A percentile compares a stretch with the other conserved stretches of the same genome.
Conservation (phyloP, 2,113 vertebrate species). For the Odontesthes bonariensis region DNA sequence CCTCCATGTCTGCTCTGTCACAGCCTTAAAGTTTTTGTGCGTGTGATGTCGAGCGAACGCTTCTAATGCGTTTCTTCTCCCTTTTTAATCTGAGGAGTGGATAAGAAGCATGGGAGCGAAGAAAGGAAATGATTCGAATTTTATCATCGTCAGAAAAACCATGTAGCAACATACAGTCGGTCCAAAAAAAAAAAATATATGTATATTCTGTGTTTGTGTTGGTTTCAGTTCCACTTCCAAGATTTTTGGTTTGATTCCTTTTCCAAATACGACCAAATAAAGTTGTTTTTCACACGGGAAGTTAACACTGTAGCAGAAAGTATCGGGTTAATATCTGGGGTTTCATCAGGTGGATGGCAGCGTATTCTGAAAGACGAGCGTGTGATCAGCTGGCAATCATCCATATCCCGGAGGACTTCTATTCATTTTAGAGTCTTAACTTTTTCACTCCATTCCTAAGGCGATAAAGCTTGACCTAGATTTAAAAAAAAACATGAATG, state of each 20-base stretch:
- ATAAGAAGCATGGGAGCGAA: not conserved
- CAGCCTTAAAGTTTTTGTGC: conserved; percentile 5
- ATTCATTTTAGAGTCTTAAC: no score
- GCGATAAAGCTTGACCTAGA: no score
- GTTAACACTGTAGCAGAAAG: not conserved
- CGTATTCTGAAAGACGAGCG: no score
- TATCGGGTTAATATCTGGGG: no score
- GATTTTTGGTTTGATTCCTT: not conserved
- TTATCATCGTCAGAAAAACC: not conserved
- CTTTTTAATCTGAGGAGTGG: not conserved
- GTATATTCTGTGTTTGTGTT: no score
- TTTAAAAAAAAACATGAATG: no score
- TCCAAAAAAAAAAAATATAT: no score
- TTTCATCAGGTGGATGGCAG: not conserved
- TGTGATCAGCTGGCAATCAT: no score
- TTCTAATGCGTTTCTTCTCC: not conserved
- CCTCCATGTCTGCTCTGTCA: conserved; percentile 74
- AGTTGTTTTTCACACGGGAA: not conserved
- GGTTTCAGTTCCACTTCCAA: not conserved
- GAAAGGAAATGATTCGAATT: not conserved
- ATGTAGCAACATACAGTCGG: no score
- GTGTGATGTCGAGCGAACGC: not conserved
- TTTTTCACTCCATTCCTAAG: no score
- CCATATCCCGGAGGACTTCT: no score
- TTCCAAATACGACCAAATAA: not conserved